Evolutionary conservation across 2,113 vertebrate species (phyloP).

Genomic region (Mastomys natalensis): DNA sequence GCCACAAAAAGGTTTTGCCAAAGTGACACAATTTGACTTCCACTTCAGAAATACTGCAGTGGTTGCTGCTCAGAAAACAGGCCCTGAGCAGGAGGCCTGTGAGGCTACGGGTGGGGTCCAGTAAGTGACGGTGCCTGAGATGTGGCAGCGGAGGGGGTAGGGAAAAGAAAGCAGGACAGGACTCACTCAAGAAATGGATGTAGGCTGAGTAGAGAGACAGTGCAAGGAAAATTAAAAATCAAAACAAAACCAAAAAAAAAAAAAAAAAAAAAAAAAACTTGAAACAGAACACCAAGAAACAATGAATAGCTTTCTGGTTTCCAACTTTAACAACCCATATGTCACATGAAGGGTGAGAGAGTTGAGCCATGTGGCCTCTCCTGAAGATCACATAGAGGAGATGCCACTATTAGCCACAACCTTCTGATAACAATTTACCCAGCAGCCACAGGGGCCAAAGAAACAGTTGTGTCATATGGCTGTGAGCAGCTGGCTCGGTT

Average conservation of each 20-base stretch:
- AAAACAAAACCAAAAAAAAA: not conserved
- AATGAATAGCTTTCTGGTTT: not conserved
- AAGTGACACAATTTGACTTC: not conserved
- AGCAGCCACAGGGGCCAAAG: not conserved
- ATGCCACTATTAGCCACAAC: not conserved
- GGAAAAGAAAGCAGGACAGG: not conserved
- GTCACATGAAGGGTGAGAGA: not conserved
- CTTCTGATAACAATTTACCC: not conserved
- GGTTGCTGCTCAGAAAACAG: not conserved
- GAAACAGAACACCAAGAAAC: not conserved
- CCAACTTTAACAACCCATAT: not conserved
- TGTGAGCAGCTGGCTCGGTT: not conserved
- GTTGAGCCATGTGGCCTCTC: accelerated
- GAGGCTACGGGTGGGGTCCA: not conserved
- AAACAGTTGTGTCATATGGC: not conserved
- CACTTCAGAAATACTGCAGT: not conserved
- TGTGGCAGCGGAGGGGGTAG: too few species aligned
- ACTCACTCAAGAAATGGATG: not conserved
- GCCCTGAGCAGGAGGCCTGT: not conserved
- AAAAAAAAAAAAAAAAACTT: not conserved
- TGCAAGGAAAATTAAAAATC: not conserved
- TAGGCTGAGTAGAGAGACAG: not conserved
- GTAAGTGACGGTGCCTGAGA: not conserved
- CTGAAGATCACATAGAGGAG: not conserved
- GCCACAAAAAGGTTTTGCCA: not conserved